Evolutionary conservation across 2,797 vertebrate species (phyloP).

Genomic region (Perodicticus potto): DNA sequence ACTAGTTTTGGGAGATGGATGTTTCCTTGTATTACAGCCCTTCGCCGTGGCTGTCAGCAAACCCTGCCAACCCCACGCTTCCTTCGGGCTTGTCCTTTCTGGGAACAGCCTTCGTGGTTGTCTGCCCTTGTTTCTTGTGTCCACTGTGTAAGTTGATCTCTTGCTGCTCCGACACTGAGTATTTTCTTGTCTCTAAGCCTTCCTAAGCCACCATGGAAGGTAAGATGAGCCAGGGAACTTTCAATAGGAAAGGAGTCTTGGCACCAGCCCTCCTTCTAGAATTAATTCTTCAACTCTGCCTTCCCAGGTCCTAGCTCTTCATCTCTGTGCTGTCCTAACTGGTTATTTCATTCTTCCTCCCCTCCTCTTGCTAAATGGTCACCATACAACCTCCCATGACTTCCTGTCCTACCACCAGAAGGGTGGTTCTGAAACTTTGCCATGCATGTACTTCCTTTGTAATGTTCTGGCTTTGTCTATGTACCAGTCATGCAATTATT

Average conservation of each 20-base stretch:
- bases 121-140: not conserved
- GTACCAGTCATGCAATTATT: not conserved
- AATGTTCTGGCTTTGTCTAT: not conserved
- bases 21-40: not conserved
- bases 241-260: not conserved
- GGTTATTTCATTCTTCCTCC: not conserved
- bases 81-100: not conserved
- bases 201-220: not conserved
- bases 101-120: not conserved
- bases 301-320: not conserved
- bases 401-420: not conserved
- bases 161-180: not conserved
- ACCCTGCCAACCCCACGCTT: not conserved
- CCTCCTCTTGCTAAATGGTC: not conserved
- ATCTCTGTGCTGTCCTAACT: not conserved
- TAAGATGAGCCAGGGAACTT: not conserved
- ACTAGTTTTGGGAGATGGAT: not conserved
- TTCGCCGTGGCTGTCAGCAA: not conserved
- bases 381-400: no score
- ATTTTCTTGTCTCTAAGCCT: not conserved
- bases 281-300: not conserved
- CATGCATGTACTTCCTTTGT: not conserved
- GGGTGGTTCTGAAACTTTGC: no score
- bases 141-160: not conserved
- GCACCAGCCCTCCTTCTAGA: not conserved